Evolutionary conservation across 2,888 invertebrate species (phyloP), one percentile per base, ranked within the genome.

Genomic region (Gastrophysa polygoni): DNA sequence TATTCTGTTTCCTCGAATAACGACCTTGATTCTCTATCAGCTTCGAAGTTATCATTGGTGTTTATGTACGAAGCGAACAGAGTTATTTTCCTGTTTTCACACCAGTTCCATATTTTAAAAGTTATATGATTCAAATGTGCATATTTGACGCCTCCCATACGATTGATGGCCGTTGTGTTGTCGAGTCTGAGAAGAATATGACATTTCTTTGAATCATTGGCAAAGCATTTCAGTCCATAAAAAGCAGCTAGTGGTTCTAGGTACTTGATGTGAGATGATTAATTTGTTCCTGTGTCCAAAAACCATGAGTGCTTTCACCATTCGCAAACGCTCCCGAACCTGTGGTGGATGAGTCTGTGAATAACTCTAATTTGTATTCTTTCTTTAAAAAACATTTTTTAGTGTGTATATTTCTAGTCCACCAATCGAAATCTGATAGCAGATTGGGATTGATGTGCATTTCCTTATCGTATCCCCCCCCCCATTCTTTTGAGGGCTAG

Each of bases 381-480:
- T 29, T n/a, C 38, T 38, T 17, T n/a, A 58, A 11, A 18, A 21
- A 18, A 24, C 34, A 11, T 10, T 34, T 18, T 14, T 16, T 16
- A 7, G 10, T 49, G 7, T 7, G 11, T 2, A 58, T 11, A 18
- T 58, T 34, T 32, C 7, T n/a, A 24, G 38, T 21, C 51, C 50
- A 58, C 58, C 50, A 58, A n/a, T 49, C 49, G 24, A 50, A 50
- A n/a, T 49, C 58, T 6, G 20, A 16, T 20, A 38, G 10, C 50
- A 50, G 14, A 24, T 32, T 14, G 8, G 5, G 6, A 2, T 44
- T 44, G 18, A 56, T 3, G 7, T 24, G 7, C 24, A 44, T 21
- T 17, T 56, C 20, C 20, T 56, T 17, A 29, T 28, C 18, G 18
- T 29, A 58, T 38, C 16, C 16, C 38, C 6, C 18, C 21, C 28